These are phyloP conservation scores for Plebejus melissa DNA, from an alignment of 2,888 invertebrate genomes.

Conservation along the genomic window DNA sequence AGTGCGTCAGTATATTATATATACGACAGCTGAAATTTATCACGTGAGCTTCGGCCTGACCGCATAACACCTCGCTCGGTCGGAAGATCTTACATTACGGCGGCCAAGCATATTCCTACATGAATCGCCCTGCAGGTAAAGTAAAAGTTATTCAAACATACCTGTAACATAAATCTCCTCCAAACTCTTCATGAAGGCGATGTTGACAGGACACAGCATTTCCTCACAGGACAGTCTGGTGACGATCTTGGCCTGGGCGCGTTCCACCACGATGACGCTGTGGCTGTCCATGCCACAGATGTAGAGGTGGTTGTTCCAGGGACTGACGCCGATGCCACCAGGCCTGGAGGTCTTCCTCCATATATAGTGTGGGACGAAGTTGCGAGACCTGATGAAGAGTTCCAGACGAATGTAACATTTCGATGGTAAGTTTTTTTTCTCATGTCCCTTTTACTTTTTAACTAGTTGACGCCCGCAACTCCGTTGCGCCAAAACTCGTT, in stretches of 20 bases:
- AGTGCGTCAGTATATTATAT: too few relatives aligned
- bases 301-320: conserved; percentile 79
- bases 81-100: too few relatives aligned
- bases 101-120: too few relatives aligned
- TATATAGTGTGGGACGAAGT: conserved; percentile 74
- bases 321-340: conserved; percentile 82
- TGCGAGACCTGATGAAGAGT: conserved; percentile 59
- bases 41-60: too few relatives aligned
- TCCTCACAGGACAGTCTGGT: conserved; percentile 72
- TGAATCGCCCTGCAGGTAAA: too few relatives aligned
- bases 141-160: conserved; percentile 37
- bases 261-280: conserved; percentile 72
- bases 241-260: conserved; percentile 71
- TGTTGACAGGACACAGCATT: conserved; percentile 81
- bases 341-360: conserved; percentile 82
- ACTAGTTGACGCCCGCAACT: too few relatives aligned
- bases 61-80: too few relatives aligned
- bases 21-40: too few relatives aligned
- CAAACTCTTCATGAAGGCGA: conserved; percentile 77
- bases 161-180: conserved; percentile 81
- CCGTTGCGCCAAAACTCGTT: too few relatives aligned
- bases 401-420: neutral
- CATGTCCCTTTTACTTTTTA: too few relatives aligned
- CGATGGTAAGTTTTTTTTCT: too few relatives aligned
- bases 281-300: conserved; percentile 85